A percentile compares a stretch with the other conserved stretches of the same genome.
These are phyloP conservation scores for Zosterops hypoxanthus DNA, from an alignment of 2,113 vertebrate species.

Conservation along the genomic window DNA sequence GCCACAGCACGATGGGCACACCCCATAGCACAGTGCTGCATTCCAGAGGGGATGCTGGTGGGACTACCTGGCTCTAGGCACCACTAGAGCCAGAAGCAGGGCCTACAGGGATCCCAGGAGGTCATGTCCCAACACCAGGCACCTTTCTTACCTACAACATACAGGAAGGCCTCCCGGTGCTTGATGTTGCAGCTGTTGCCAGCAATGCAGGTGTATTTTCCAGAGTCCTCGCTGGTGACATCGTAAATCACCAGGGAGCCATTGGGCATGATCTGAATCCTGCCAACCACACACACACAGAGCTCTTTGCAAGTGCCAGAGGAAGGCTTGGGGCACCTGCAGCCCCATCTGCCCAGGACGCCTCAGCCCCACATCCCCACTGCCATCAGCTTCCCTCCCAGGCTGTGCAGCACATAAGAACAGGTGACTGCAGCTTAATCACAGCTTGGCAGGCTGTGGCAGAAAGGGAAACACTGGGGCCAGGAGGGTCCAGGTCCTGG, in stretches of 20 bases:
- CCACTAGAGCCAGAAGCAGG: background rate
- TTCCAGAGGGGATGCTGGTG: background rate
- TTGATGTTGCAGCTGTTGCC: conserved; percentile 97
- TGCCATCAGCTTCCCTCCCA: background rate
- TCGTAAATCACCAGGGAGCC: conserved; percentile 90
- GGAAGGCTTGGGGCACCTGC: background rate
- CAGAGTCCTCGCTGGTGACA: conserved; percentile 88
- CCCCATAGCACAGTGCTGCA: background rate
- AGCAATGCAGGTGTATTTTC: conserved; percentile 92
- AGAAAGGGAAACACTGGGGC: background rate
- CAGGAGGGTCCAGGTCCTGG: background rate
- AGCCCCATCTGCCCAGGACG: background rate
- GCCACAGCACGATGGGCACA: accelerated
- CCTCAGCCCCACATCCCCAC: background rate
- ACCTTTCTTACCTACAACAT: conserved; percentile 87
- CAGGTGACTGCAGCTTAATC: background rate
- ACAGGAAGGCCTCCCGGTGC: conserved; percentile 86
- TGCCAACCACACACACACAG: conserved; percentile 56
- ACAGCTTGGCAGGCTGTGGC: background rate
- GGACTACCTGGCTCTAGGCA: too few species aligned
- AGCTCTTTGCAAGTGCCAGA: background rate
- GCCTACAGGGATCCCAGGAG: background rate
- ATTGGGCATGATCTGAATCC: conserved; percentile 93
- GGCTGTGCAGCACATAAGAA: background rate
- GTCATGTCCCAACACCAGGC: accelerated